phyloP scores from a whole-genome alignment of 2,113 vertebrate genomes.

The Lutjanus erythropterus region DNA sequence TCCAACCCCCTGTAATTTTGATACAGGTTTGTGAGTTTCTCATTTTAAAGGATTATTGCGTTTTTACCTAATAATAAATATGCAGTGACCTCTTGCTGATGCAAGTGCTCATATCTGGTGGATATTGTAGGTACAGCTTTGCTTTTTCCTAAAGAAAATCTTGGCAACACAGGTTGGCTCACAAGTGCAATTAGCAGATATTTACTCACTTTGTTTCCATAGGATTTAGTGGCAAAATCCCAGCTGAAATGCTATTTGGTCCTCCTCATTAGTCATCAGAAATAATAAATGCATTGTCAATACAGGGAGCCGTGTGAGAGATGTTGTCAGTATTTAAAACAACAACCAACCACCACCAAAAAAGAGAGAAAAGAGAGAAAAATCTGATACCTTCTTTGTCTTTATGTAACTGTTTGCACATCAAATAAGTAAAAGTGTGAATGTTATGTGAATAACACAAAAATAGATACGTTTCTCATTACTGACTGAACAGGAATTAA shows the following conservation, averaged over 20 bases:
- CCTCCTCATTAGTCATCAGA: slow-evolving; percentile 23
- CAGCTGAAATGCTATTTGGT: slow-evolving; percentile 37
- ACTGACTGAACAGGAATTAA: slow-evolving; percentile 6
- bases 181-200: slow-evolving; percentile 37
- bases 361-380: neutral
- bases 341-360: neutral
- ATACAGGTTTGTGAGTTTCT: slow-evolving; percentile 28
- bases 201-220: slow-evolving; percentile 38
- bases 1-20: slow-evolving; percentile 1
- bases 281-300: slow-evolving; percentile 30
- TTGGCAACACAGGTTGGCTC: slow-evolving; percentile 17
- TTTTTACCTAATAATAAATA: slow-evolving; percentile 1
- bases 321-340: slow-evolving; percentile 7
- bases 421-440: slow-evolving; percentile 1
- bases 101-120: neutral
- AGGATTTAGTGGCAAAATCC: slow-evolving; percentile 30
- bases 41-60: slow-evolving; percentile 9
- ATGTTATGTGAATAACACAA: neutral
- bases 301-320: neutral
- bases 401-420: neutral
- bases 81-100: neutral
- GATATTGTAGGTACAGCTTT: slow-evolving; percentile 4
- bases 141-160: slow-evolving; percentile 11
- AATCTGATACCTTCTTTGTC: neutral
- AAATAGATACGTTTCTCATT: neutral